Conservation (phyloP, 1,140 invertebrate species). For the Polyergus mexicanus region DNA sequence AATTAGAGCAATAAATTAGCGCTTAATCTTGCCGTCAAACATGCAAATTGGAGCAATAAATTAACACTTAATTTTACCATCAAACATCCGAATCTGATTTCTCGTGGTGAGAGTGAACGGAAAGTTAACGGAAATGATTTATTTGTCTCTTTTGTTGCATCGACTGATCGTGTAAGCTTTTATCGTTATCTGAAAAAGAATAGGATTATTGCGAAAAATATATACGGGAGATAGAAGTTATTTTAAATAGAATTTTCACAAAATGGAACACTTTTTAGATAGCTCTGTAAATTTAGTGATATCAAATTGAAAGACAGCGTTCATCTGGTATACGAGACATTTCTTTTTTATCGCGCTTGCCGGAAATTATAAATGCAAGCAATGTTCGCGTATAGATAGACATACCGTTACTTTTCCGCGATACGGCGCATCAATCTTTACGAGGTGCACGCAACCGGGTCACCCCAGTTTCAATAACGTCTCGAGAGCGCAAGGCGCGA, state of each 20-base stretch:
- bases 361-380: slow-evolving; percentile 20
- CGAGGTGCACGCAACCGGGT: slow-evolving; percentile 27
- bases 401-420: slow-evolving; percentile 22
- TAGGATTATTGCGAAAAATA: background rate
- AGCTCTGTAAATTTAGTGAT: background rate
- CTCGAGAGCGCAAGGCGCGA: slow-evolving; percentile 24
- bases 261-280: background rate
- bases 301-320: background rate
- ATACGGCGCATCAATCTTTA: slow-evolving; percentile 24
- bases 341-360: background rate
- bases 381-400: background rate
- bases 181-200: background rate
- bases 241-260: background rate
- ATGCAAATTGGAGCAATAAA: too few relatives aligned
- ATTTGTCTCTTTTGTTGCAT: background rate
- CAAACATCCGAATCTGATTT: too few relatives aligned
- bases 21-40: too few relatives aligned
- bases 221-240: background rate
- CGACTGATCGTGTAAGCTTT: slow-evolving; percentile 39
- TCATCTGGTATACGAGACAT: slow-evolving; percentile 3
- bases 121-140: too few relatives aligned
- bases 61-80: too few relatives aligned
- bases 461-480: slow-evolving; percentile 48
- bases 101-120: background rate
- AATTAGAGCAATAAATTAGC: too few relatives aligned